These are phyloP conservation scores for Drosophila parthenogenetica DNA, from an alignment of 2,888 invertebrate species.

Conservation along the genomic window DNA sequence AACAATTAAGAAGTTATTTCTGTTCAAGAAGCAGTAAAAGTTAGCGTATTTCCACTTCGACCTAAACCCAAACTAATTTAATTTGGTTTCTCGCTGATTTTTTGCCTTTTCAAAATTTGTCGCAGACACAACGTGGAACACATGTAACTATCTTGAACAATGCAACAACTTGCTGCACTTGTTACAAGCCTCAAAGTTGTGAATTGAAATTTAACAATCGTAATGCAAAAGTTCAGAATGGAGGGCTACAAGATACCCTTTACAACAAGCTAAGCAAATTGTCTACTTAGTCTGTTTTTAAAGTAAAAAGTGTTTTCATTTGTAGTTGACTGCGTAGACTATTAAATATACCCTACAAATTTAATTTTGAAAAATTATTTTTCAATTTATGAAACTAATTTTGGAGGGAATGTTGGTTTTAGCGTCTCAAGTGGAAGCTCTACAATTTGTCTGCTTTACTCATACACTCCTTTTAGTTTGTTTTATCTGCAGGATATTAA, in stretches of 20 bases:
- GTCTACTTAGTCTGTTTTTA: no score
- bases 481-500: constrained; percentile 3
- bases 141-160: constrained; percentile 65
- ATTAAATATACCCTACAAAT: no score
- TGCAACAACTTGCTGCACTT: constrained; percentile 73
- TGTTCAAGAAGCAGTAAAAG: no score
- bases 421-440: no score
- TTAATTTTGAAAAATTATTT: no score
- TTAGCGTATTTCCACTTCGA: constrained; percentile 10
- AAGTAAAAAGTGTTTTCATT: no score
- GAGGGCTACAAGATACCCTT: constrained; percentile 7
- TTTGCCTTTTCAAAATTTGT: constrained; percentile 49
- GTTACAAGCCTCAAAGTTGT: constrained; percentile 71
- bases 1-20: no score
- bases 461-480: not conserved
- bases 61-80: not conserved
- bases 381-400: no score
- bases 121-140: constrained; percentile 50
- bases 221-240: constrained; percentile 16
- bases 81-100: constrained; percentile 21
- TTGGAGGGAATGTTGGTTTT: no score
- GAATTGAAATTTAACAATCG: constrained; percentile 73
- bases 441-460: no score
- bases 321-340: no score
- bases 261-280: not conserved